Base-by-base conservation (phyloP, 2,113 vertebrate genomes). In the Heliornis fulica region DNA sequence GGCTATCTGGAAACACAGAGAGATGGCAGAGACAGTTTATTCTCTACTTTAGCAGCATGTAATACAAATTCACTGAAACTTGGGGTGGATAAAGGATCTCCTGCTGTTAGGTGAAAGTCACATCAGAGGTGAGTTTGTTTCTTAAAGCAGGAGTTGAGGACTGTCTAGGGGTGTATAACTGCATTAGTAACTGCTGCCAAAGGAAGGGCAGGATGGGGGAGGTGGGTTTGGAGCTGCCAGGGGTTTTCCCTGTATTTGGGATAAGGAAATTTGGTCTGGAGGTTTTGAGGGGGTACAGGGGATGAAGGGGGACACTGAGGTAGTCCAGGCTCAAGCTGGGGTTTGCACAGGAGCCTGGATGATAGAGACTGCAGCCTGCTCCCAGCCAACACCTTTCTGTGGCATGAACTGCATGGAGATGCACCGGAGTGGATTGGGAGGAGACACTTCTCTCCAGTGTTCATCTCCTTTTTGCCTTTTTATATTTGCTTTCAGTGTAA, bases 281-380 rank as follows among this genome's bases (percentile, higher is more conserved):
- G 13, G 5, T 36, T 60, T 57, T 26, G 10, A 46, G 46, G 4
- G 20, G 46, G 21, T n/a, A 6, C 34, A 26, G 10, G 3, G 45
- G 23, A 65, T 15, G 45, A 53, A 65, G 28, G 20, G 31, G 25
- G 8, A 5, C n/a, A 26, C 9, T 21, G 38, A 54, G 26, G 8
- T 5, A 8, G n/a, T 23, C 59, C 2, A 3, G 19, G 65, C 29
- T 66, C 0, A 0, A 76, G 53, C 41, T 40, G 45, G 28, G 20
- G 13, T 43, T 60, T 32, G 8, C 57, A 36, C 19, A 34, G 38
- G 45, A 92, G 57, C 31, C 28, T 0, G 1, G 21, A 22, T 4
- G 16, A 13, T 70, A 78, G 50, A 43, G 31, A 10, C 10, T 10
- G 12, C 43, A 81, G 43, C 36, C 77, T 66, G 23, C 56, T 70